Percentiles rank a stretch among this genome's conserved stretches.
Evolutionary conservation across 1,140 invertebrate species (phyloP).

Genomic region (Ladona fulva): DNA sequence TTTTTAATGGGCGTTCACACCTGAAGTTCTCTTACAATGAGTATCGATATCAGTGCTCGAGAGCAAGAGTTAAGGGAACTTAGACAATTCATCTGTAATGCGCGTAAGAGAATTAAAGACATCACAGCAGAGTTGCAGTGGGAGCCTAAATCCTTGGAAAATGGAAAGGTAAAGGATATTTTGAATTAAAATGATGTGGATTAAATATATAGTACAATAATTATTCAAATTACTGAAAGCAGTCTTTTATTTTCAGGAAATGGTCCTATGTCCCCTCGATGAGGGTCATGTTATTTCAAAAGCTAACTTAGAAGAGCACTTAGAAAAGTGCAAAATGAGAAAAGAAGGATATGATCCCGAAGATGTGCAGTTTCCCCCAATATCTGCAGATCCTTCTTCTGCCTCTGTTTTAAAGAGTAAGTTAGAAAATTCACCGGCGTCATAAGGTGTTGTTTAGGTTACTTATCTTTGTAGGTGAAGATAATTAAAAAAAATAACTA

Average conservation of each 20-base stretch:
- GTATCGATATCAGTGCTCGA: too few relatives aligned
- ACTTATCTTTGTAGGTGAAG: too few relatives aligned
- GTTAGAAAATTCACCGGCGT: too few relatives aligned
- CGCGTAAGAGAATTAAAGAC: neutral
- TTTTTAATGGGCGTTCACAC: too few relatives aligned
- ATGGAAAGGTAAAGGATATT: neutral
- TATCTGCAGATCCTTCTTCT: neutral
- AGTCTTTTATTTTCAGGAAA: constrained; percentile 15
- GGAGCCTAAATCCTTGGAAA: neutral
- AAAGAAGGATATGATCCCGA: constrained; percentile 38
- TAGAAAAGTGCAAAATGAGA: constrained; percentile 39
- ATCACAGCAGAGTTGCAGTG: neutral
- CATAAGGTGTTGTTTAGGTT: too few relatives aligned
- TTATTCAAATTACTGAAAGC: neutral
- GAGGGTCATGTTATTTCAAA: constrained; percentile 36
- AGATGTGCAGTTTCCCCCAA: constrained; percentile 38
- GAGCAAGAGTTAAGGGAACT: neutral
- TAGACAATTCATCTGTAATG: neutral
- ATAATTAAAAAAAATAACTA: too few relatives aligned
- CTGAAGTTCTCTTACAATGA: too few relatives aligned
- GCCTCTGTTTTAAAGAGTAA: neutral
- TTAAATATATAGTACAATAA: neutral
- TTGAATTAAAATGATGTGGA: neutral
- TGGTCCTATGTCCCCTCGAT: constrained; percentile 39
- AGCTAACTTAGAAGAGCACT: constrained; percentile 35